phyloP scores from a whole-genome alignment of 2,888 invertebrate genomes.

The Erynnis tages region DNA sequence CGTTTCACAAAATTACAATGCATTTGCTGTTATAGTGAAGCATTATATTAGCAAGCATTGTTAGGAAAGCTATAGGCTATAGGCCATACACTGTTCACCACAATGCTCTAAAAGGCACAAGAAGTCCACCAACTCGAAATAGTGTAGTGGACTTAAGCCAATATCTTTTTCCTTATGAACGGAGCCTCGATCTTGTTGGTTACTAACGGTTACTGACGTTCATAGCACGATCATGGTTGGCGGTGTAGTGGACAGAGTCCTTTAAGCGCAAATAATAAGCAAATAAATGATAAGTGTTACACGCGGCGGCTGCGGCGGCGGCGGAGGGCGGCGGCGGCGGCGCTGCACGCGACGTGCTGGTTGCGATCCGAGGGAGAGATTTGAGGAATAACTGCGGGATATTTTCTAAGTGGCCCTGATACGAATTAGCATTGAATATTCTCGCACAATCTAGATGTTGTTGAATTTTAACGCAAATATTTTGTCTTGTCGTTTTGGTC shows the following conservation, averaged over 20 bases:
- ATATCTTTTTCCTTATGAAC: too few species aligned
- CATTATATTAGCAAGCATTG: too few species aligned
- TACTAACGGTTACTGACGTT: too few species aligned
- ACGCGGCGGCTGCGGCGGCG: slow-evolving; percentile 17
- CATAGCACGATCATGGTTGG: too few species aligned
- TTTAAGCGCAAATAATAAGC: slow-evolving; percentile 28
- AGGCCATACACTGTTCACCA: too few species aligned
- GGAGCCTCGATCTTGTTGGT: too few species aligned
- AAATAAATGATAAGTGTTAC: slow-evolving; percentile 26
- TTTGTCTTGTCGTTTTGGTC: not conserved
- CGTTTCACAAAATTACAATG: too few species aligned
- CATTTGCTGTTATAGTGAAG: too few species aligned
- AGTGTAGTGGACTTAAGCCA: too few species aligned
- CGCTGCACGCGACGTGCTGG: slow-evolving; percentile 17
- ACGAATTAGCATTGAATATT: slow-evolving; percentile 26
- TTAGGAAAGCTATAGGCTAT: too few species aligned
- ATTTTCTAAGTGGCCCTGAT: slow-evolving; percentile 16
- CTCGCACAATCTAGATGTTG: slow-evolving; percentile 7
- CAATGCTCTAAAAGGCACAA: too few species aligned
- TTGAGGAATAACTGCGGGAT: slow-evolving; percentile 14
- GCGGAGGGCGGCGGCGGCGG: not conserved
- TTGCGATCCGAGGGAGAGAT: slow-evolving; percentile 15
- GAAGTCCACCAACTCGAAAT: too few species aligned
- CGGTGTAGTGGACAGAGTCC: not conserved
- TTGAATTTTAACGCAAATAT: slow-evolving; percentile 19